Evolutionary conservation across 2,888 invertebrate species (phyloP), one percentile per base, ranked within the genome.

Genomic region (Orthonevra nobilis): DNA sequence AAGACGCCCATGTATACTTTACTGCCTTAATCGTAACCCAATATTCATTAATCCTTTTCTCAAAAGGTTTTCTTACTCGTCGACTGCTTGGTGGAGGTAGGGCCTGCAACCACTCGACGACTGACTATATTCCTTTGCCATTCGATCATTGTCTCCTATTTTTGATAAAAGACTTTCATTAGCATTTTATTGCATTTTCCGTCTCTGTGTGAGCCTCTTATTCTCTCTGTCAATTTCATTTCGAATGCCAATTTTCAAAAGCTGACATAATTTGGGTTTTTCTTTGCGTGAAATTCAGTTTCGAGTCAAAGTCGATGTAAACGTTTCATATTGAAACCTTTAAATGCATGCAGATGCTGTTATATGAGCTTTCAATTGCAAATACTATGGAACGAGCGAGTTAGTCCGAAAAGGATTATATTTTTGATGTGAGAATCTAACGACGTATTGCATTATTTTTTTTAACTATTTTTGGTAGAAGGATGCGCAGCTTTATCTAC

Each of bases 131-230:
- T 64, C 70, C 26, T 75, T 64, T 70, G 50, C 44, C 54, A 54
- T 60, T 60, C 46, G 52, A 66, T 79, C 58, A 48, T 40, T 60
- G 46, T 72, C 72, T 72, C 40, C 30, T 46, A 54, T 72, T 72
- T n/a, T 66, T 66, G 77, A 79, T 66, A 58, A 54, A 64, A 60
- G 64, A 66, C 20, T 72, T 72, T 72, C 72, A 79, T 79, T 79
- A 79, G 77, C 77, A 79, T 79, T 72, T 79, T 79, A 79, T 79
- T 79, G 72, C 77, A 66, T 79, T 79, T 66, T 54, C 56, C 26
- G 14, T 69, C 26, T 36, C 63, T 30, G 26, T 7, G 17, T 56
- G 58, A 64, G 26, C 56, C 17, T 23, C 46, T 48, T 10, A 15
- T n/a, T 20, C 50, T 19, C 30, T 54, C 12, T 48, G 48, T 50